Evolutionary conservation across 2,113 vertebrate genomes (phyloP).

Genomic region (Oplegnathus fasciatus): DNA sequence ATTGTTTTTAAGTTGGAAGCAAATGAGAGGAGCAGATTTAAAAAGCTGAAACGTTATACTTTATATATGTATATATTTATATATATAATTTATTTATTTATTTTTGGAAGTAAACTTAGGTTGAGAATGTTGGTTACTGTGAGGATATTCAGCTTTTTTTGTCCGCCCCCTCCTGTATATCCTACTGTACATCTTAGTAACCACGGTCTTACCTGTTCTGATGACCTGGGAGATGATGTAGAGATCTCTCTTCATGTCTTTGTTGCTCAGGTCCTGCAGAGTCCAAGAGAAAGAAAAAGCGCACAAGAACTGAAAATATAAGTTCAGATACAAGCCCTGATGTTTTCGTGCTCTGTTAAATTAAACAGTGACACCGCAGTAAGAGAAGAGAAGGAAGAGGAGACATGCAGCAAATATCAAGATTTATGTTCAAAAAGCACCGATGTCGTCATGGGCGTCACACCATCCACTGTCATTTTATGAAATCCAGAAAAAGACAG

Average conservation of each 20-base stretch:
- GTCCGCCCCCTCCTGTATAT: no score
- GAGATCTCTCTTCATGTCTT: constrained; percentile 98
- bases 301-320: neutral
- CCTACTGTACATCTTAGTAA: neutral
- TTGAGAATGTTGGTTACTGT: neutral
- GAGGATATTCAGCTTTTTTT: neutral
- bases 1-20: neutral
- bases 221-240: constrained; percentile 97
- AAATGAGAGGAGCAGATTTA: neutral
- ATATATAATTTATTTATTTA: no score
- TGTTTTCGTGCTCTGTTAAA: neutral
- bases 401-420: neutral
- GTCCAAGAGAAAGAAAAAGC: constrained; percentile 11
- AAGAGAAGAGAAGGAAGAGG: neutral
- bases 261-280: constrained; percentile 96
- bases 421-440: neutral
- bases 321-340: neutral
- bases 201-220: constrained; percentile 89
- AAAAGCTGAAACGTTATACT: neutral
- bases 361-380: neutral
- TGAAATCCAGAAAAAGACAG: no score
- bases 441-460: neutral
- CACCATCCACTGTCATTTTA: neutral
- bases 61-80: no score
- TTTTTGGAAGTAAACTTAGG: no score